These are phyloP conservation scores for Eurystomus glaucurus DNA, from an alignment of 2,797 vertebrate species.

Conservation along the genomic window DNA sequence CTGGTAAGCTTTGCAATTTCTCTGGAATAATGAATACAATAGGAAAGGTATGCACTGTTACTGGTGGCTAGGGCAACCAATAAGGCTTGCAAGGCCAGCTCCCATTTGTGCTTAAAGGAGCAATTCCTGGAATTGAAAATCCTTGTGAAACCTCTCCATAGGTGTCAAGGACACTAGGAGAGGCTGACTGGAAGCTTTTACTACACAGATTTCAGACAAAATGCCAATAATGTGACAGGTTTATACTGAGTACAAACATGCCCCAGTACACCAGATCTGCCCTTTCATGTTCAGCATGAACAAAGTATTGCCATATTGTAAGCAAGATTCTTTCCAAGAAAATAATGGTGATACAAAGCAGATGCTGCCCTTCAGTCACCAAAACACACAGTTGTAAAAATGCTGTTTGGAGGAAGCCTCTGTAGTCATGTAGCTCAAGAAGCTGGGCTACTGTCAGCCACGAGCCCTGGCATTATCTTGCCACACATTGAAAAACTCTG, in stretches of 20 bases:
- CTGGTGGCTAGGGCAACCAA: not conserved
- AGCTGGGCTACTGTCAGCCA: not conserved
- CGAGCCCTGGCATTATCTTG: not conserved
- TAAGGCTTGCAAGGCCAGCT: not conserved
- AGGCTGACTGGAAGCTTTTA: not conserved
- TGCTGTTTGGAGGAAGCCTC: not conserved
- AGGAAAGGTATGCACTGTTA: not conserved
- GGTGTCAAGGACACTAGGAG: rapidly evolving
- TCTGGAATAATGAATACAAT: not conserved
- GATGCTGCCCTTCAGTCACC: not conserved
- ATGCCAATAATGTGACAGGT: not conserved
- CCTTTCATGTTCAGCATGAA: not conserved
- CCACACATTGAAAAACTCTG: not conserved
- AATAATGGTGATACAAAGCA: not conserved
- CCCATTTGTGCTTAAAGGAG: not conserved
- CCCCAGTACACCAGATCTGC: not conserved
- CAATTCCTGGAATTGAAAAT: not conserved
- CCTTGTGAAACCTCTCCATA: not conserved
- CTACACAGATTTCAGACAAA: not conserved
- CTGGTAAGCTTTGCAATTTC: not conserved
- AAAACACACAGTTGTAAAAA: not conserved
- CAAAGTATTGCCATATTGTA: not conserved
- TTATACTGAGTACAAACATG: not conserved
- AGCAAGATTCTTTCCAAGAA: not conserved
- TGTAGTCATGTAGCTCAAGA: not conserved